Base-by-base conservation (phyloP, 2,113 vertebrate species). In the Ciconia stormi region DNA sequence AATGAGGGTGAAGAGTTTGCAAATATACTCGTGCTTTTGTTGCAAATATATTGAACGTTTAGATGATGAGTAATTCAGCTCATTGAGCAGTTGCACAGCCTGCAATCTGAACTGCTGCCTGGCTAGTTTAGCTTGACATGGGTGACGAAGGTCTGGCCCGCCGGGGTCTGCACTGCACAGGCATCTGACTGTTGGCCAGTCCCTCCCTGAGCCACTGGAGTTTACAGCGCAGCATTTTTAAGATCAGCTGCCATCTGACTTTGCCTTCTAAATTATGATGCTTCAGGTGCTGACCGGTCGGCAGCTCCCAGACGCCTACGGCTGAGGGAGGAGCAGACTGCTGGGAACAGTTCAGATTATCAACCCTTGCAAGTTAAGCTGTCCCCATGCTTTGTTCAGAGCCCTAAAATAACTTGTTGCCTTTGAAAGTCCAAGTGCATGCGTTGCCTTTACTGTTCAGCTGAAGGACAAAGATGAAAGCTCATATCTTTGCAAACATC, bases 111-210 rank as follows among this genome's bases (percentile, higher is more conserved):
- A 4, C 27, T 4, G 47, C 3, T 62, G 23, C 44, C 26, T 32
- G 46, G 3, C 4, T 19, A 2, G 50, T 34, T 65, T 22, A 10
- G 9, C 34, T 52, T 40, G 46, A 50, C n/a, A 1, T 3, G 17
- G 6, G 11, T 42, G n/a, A 4, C 16, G 61, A 18, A 18, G 40
- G 18, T 58, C 46, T 17, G 74, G 27, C n/a, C 6, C 4, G 2
- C 32, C 0, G 1, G 10, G 56, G 13, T 16, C 27, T 34, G 23
- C 3, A 1, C 63, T 32, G 42, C 27, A 2, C 0, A 2, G 46
- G 6, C 59, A 11, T 17, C 62, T 36, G 27, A 5, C 74, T 92
- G 63, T 34, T 46, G 30, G 58, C 42, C 1, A 3, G 29, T 16
- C 52, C 1, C 38, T 32, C 18, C 15, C 71, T 27, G 38, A 30